Conservation (phyloP, 2,888 invertebrate species). For the Thumatha senex region DNA sequence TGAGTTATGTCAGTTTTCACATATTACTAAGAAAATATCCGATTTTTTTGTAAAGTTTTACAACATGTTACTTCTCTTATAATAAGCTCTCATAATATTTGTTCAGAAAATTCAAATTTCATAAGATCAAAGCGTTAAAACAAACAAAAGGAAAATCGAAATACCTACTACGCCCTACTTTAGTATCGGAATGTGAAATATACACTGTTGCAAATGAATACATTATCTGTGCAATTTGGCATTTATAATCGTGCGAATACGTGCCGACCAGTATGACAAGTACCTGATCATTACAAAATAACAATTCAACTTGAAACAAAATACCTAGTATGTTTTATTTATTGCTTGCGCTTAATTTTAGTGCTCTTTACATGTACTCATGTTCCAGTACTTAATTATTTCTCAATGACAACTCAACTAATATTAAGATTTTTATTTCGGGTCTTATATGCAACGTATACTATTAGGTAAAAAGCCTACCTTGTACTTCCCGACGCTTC, state of each 20-base stretch:
- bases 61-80: constrained; percentile 9
- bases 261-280: constrained; percentile 22
- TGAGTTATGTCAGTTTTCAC: neutral
- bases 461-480: too few species aligned
- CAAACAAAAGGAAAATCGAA: constrained; percentile 8
- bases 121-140: constrained; percentile 24
- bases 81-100: constrained; percentile 14
- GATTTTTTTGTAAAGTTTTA: neutral
- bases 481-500: too few species aligned
- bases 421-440: too few species aligned
- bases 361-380: constrained; percentile 1
- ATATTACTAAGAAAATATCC: neutral
- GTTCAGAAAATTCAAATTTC: constrained; percentile 17
- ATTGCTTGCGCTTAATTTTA: constrained; percentile 5
- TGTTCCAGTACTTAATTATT: neutral
- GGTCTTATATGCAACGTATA: too few species aligned
- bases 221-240: constrained; percentile 31
- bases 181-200: constrained; percentile 6
- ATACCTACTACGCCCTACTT: constrained; percentile 23
- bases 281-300: constrained; percentile 30
- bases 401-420: too few species aligned
- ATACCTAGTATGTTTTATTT: constrained; percentile 16
- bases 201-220: constrained; percentile 36
- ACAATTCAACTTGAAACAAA: constrained; percentile 15
- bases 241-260: constrained; percentile 42